phyloP scores from a whole-genome alignment of 2,888 invertebrate genomes.

The Patella pellucida region DNA sequence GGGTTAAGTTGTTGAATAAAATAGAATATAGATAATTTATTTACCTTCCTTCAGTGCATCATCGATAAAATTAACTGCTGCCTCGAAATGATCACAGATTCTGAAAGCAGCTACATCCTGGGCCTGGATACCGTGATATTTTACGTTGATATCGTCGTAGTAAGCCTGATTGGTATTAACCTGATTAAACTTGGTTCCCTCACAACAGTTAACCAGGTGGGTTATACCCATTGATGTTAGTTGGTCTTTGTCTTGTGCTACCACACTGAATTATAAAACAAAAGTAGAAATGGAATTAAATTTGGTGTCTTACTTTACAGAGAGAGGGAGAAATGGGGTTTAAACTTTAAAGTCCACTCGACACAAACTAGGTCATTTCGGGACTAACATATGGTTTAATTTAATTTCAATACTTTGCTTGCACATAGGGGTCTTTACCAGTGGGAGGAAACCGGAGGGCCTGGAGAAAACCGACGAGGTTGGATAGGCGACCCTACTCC shows the following conservation, averaged over 20 bases:
- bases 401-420: too few relatives aligned
- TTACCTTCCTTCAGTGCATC: conserved; percentile 73
- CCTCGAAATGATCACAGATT: conserved; percentile 85
- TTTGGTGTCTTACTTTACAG: too few relatives aligned
- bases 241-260: conserved; percentile 84
- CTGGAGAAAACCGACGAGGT: too few relatives aligned
- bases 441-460: too few relatives aligned
- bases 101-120: conserved; percentile 84
- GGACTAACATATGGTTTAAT: too few relatives aligned
- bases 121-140: conserved; percentile 85
- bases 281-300: too few relatives aligned
- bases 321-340: too few relatives aligned
- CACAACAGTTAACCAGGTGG: conserved; percentile 88
- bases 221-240: conserved; percentile 84
- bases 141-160: conserved; percentile 80
- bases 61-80: conserved; percentile 86
- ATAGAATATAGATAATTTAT: conserved; percentile 20
- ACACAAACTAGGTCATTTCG: too few relatives aligned
- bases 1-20: too few relatives aligned
- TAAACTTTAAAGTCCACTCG: too few relatives aligned
- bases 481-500: too few relatives aligned
- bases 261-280: conserved; percentile 74
- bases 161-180: conserved; percentile 84
- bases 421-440: too few relatives aligned
- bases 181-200: conserved; percentile 79